These are phyloP conservation scores for Caenorhabditis wallacei DNA, from an alignment of 2,888 invertebrate genomes.

Conservation along the genomic window DNA sequence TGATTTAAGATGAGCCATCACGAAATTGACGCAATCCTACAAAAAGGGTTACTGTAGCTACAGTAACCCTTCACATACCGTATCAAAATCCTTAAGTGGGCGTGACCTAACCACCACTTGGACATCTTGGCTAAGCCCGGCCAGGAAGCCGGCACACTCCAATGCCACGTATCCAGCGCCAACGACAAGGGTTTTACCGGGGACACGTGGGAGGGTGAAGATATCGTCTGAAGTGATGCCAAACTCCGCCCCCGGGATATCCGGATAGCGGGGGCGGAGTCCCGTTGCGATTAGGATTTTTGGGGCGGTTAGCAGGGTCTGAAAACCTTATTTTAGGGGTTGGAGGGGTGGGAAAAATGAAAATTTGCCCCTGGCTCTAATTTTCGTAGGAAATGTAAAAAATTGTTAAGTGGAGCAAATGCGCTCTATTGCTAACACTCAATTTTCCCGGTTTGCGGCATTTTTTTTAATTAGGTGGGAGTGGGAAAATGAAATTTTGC, in stretches of 20 bases:
- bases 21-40: slow-evolving; percentile 85
- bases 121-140: slow-evolving; percentile 84
- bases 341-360: too few relatives aligned
- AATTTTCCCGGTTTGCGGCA: too few relatives aligned
- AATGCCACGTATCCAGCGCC: slow-evolving; percentile 86
- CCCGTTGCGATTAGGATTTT: slow-evolving; percentile 85
- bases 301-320: slow-evolving; percentile 82
- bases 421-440: too few relatives aligned
- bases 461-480: too few relatives aligned
- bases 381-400: too few relatives aligned
- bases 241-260: slow-evolving; percentile 84
- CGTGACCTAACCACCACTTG: slow-evolving; percentile 85
- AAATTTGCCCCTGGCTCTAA: too few relatives aligned
- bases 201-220: slow-evolving; percentile 85
- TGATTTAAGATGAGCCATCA: slow-evolving; percentile 85
- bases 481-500: too few relatives aligned
- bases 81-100: slow-evolving; percentile 86
- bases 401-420: too few relatives aligned
- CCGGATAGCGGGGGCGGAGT: slow-evolving; percentile 85
- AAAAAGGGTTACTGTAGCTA: neutral
- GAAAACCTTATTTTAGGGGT: neutral
- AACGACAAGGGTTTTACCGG: slow-evolving; percentile 85
- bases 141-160: slow-evolving; percentile 86
- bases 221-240: slow-evolving; percentile 86
- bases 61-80: slow-evolving; percentile 74